Conservation (phyloP, 2,888 invertebrate genomes). For the Nymphalis urticae region DNA sequence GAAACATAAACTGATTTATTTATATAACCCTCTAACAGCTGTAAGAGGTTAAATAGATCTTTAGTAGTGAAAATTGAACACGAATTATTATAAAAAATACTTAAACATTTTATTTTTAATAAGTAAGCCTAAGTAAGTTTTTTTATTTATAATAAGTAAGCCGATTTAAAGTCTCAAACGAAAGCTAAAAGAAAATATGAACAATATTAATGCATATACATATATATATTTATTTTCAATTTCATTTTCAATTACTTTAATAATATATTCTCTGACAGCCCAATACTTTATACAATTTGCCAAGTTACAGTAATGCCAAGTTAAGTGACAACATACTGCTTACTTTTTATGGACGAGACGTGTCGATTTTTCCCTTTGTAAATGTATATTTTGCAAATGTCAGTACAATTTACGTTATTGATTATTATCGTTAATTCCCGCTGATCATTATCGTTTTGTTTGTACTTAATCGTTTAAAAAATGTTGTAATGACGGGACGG, state of each 20-base stretch:
- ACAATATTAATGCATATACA: background rate
- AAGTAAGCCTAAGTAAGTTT: too few relatives aligned
- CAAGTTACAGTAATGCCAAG: background rate
- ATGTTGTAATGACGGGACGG: conserved; percentile 12
- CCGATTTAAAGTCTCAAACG: background rate
- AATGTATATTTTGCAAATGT: conserved; percentile 20
- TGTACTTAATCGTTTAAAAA: conserved; percentile 6
- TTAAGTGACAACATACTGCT: background rate
- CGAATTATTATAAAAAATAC: too few relatives aligned
- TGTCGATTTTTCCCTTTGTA: conserved; percentile 5
- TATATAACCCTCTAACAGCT: too few relatives aligned
- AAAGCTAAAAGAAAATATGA: background rate
- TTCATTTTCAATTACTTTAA: background rate
- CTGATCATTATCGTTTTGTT: conserved; percentile 18
- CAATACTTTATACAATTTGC: background rate
- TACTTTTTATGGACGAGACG: background rate
- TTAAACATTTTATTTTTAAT: too few relatives aligned
- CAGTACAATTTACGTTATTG: conserved; percentile 28
- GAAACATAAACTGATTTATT: too few relatives aligned
- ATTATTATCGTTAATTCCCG: conserved; percentile 17
- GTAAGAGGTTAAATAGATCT: too few relatives aligned
- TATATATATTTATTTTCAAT: background rate
- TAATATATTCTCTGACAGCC: conserved; percentile 5
- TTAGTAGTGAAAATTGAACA: too few relatives aligned
- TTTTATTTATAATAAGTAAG: too few relatives aligned